These are phyloP conservation scores for Lepidurus packardi DNA, from an alignment of 1,140 invertebrate genomes.

Conservation along the genomic window DNA sequence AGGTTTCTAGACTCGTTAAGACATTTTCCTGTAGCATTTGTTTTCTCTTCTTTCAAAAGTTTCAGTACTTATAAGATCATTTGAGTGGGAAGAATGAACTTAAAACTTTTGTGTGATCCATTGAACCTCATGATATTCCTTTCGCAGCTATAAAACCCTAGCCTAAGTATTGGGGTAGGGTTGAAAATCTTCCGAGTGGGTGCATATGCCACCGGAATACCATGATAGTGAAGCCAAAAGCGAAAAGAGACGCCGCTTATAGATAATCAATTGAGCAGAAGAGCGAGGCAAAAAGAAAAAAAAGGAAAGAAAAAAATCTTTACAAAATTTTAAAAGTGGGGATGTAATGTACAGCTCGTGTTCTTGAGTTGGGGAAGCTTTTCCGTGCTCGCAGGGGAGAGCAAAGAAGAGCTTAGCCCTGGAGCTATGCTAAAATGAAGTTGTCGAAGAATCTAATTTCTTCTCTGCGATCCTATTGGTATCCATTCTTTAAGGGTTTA, in stretches of 20 bases:
- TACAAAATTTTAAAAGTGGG: background rate
- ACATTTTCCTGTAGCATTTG: no score
- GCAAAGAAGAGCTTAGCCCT: background rate
- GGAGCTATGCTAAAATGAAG: background rate
- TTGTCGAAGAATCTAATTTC: conserved; percentile 1
- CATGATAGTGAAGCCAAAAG: background rate
- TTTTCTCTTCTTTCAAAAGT: no score
- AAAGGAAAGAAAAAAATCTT: background rate
- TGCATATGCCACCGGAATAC: conserved; percentile 7
- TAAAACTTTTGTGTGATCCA: no score
- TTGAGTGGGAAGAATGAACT: no score
- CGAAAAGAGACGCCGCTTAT: background rate
- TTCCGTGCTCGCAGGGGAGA: background rate
- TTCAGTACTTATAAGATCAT: no score
- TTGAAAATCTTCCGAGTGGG: background rate
- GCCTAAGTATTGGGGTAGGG: background rate
- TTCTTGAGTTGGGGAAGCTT: background rate
- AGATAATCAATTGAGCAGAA: conserved; percentile 15
- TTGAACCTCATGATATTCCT: no score
- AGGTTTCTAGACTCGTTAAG: no score
- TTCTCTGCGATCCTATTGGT: background rate
- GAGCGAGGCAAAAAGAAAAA: background rate
- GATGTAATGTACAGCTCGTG: background rate
- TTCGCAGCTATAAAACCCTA: no score
- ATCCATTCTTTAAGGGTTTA: background rate